phyloP scores from a whole-genome alignment of 2,888 invertebrate species.

The Ormyrus labotus region DNA sequence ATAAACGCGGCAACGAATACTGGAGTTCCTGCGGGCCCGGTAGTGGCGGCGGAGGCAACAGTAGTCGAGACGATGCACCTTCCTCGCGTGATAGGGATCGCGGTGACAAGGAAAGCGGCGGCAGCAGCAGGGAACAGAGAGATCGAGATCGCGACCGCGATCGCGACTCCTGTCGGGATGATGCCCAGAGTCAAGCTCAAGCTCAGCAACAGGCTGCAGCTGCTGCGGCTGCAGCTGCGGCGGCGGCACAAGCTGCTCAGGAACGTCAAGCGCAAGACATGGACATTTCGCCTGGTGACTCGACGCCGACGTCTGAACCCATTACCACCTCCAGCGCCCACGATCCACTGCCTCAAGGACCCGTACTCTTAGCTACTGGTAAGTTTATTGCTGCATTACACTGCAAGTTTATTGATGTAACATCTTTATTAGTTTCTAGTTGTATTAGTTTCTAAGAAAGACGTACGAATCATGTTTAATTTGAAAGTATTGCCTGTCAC shows the following conservation, averaged over 20 bases:
- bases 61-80: conserved; percentile 65
- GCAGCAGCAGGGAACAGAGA: conserved; percentile 71
- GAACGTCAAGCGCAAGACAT: conserved; percentile 86
- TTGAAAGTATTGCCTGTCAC: no score
- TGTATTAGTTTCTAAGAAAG: not conserved
- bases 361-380: conserved; percentile 81
- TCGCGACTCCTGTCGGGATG: conserved; percentile 68
- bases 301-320: conserved; percentile 90
- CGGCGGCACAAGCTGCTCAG: conserved; percentile 79
- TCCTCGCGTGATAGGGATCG: conserved; percentile 61
- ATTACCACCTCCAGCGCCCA: conserved; percentile 78
- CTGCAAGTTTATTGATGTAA: not conserved
- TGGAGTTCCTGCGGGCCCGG: conserved; percentile 72
- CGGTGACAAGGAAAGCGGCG: conserved; percentile 60
- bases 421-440: not conserved
- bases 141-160: conserved; percentile 72
- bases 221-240: conserved; percentile 31
- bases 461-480: conserved; percentile 18
- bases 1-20: conserved; percentile 72
- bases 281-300: conserved; percentile 95
- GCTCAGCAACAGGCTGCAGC: not conserved
- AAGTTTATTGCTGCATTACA: conserved; percentile 19
- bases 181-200: conserved; percentile 71
- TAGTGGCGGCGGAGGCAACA: conserved; percentile 62
- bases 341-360: conserved; percentile 78